Base-by-base conservation (phyloP, 2,888 invertebrate genomes). In the Brassicogethes aeneus region DNA sequence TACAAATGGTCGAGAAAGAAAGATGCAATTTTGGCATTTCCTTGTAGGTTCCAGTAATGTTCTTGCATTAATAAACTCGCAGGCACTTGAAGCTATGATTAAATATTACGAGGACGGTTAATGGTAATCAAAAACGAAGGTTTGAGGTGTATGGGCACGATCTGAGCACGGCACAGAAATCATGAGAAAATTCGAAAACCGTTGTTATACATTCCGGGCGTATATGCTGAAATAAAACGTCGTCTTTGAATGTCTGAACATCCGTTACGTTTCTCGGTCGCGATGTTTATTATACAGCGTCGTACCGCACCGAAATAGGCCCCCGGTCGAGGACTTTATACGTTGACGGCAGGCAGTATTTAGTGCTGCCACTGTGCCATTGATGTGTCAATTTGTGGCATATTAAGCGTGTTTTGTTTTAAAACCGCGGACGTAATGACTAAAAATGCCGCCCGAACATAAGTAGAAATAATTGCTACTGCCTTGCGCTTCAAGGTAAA, bases 361-460 rank as follows among this genome's bases (percentile, higher is more conserved):
- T 60, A 60, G 55, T 53, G 57, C 54, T 54, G 47, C 47, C 48
- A 50, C 50, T 47, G 53, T 54, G 54, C 61, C 55, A 59, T 59
- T 61, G 60, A 62, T 61, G 58, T 61, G 62, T 61, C 62, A 62
- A 61, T 62, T 62, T 23, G 23, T 23, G 23, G 23, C 23, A 23
- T 23, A 23, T 23, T 23, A 23, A 23, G 10, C 23, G 5, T 23
- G 23, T 23, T 23, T 23, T 23, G 10, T 23, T 23, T 23, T 23
- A 23, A 23, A 10, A 5, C 10, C 10, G 5, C 10, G 10, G 23
- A 23, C 23, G 10, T 23, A 23, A 23, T 23, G 23, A 23, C 23
- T 23, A 23, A 23, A 23, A 23, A 23, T 23, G 23, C 23, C 10
- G 23, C 10, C 10, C 10, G 5, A 23, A 23, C 23, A 23, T 23